Evolutionary conservation across 2,888 invertebrate species (phyloP), one percentile per base, ranked within the genome.

Genomic region (Cheilosia impressa): DNA sequence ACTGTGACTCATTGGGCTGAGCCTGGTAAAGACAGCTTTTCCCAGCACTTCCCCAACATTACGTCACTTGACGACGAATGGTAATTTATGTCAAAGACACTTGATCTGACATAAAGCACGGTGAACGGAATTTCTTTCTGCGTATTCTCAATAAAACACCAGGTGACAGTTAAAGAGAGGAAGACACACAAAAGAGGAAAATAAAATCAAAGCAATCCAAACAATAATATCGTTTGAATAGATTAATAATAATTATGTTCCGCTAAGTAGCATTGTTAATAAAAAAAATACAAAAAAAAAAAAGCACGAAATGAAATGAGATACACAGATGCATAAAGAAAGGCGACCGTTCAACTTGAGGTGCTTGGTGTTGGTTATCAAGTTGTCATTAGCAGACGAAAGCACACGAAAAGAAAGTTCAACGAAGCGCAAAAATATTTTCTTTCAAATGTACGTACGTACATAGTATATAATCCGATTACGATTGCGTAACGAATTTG

Each of bases 281-380:
- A 63, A 22, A 31, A 31, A 72, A 19, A 19, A 19, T 19, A 19
- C 19, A 63, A 55, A 34, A 22, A 52, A 71, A 69, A 47, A 38
- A 24, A 69, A 34, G 50, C 17, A 47, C 47, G 53, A 45, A 43
- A 73, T 45, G 19, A 24, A 55, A 31, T 13, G 31, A 17, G 57
- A 57, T 15, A 27, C 10, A 15, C n/a, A 15, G 27, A 52, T 17
- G 43, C 38, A 47, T 38, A 41, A 24, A 57, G 76, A 76, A 69
- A 69, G 58, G 76, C 69, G 57, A 71, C 71, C 58, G 63, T 76
- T 81, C 57, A 76, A 77, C 53, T 81, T 58, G 52, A 22, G 31
- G 50, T 66, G 47, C 17, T 47, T 41, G 57, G 45, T 41, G 34
- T 66, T 75, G 65, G 65, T 75, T 75, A 66, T 75, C 47, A 41